Evolutionary conservation across 1,140 invertebrate species (phyloP), one percentile per base, ranked within the genome.

Genomic region (Proales similis): DNA sequence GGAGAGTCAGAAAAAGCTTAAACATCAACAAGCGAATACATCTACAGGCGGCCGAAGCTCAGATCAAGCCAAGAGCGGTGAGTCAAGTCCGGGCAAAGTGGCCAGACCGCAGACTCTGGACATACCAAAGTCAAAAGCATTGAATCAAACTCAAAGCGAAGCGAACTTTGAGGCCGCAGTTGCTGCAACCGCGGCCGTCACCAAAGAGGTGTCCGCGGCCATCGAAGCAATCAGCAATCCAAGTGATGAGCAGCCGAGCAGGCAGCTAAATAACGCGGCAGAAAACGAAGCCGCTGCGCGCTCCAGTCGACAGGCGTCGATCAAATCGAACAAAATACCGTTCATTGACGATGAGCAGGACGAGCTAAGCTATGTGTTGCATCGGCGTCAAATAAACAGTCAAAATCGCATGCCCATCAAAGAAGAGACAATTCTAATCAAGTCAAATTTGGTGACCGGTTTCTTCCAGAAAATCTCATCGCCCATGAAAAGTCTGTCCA

Each of bases 341-440:
- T 61, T 61, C 38, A 45, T 61, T 17, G 39, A 32, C n/a, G 57
- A 61, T 19, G 39, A 61, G 4, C 17, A 30, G 33, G 51, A 57
- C 2, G 51, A 57, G 12, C 30, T 57, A 43, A 57, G 26, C n/a
- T 57, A 57, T 57, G 36, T 57, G 27, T 39, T 57, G 0, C 39
- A 36, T n/a, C 20, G 51, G 24, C 33, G 51, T n/a, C 51, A 39
- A 57, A 42, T 57, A 14, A 42, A 14, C 12, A 42, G 32, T 22
- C 27, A 42, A 57, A 42, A 57, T 27, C 5, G 20, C 30, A 30
- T 57, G 24, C 51, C 51, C 7, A 39, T 57, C 5, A 57, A 57
- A 14, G 51, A 57, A 20, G 51, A 57, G 19, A 57, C 27, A 42
- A 57, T 57, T 42, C 20, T 57, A 9, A 57, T 57, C 22, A 57